Evolutionary conservation across 2,888 invertebrate genomes (phyloP), one percentile per base, ranked within the genome.

Genomic region (Hyles lineata): DNA sequence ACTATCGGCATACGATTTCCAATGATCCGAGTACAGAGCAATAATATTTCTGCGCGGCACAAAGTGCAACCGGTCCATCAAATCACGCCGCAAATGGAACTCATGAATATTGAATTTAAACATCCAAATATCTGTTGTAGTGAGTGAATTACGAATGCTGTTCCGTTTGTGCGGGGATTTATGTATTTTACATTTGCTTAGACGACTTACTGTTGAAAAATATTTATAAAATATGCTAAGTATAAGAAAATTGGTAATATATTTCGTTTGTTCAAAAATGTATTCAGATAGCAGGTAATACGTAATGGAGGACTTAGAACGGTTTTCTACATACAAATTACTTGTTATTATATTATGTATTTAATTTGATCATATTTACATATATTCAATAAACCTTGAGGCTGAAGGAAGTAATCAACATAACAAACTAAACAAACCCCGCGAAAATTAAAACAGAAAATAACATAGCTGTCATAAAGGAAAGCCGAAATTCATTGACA

Each of bases 51-150:
- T 76, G 79, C 82, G 79, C 75, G 75, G 80, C 83, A 89, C 87
- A 89, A 89, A 90, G 88, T 82, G 79, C 43, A 74, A 62, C 70
- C 74, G 76, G 77, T 79, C 90, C 89, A 92, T 92, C 91, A 91
- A 92, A 92, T 91, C 90, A 90, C 80, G 77, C 77, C 78, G 80
- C 85, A 86, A 85, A 87, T 88, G 87, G 88, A 85, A 85, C 87
- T 86, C 86, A 79, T 84, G 71, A 71, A 61, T 61, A 62, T 72
- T 55, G 70, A 52, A 70, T 52, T 32, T 70, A 70, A 23, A 67
- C 43, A 15, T 67, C 17, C 21, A 25, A 67, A 67, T 67, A 67
- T 63, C 35, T 63, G n/a, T 50, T 50, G 35, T 62, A 9, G 50
- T 25, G 43, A 21, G 11, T 43, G 32, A 9, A 9, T 21, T 67